Conservation (phyloP, 2,797 vertebrate species). For the Bucorvus abyssinicus region DNA sequence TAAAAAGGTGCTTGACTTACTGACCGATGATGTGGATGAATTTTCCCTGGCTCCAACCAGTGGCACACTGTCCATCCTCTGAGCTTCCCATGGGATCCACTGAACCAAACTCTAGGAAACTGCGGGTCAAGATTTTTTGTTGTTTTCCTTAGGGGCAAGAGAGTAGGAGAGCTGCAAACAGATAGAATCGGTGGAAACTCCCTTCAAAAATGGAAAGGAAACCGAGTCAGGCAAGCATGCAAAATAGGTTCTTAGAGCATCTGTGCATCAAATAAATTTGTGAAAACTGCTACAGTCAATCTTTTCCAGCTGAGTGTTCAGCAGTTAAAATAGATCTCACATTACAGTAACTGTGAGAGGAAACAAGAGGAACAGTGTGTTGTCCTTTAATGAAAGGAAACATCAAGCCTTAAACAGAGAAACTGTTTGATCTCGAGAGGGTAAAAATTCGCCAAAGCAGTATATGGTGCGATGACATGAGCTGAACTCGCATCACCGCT, state of each 20-base stretch:
- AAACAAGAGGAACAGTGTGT: background rate
- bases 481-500: background rate
- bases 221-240: background rate
- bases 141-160: background rate
- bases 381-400: background rate
- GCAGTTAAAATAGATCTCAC: background rate
- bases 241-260: slow-evolving; percentile 31
- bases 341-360: background rate
- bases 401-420: background rate
- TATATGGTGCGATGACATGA: accelerated
- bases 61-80: accelerated
- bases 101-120: background rate
- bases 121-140: background rate
- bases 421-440: background rate
- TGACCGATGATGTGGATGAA: background rate
- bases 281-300: slow-evolving; percentile 20
- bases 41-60: background rate
- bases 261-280: slow-evolving; percentile 13
- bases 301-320: slow-evolving; percentile 31
- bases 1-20: background rate
- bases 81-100: background rate
- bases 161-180: background rate
- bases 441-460: background rate
- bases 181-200: background rate
- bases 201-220: background rate